Conservation (phyloP, 2,113 vertebrate species). For the Alligator sinensis region DNA sequence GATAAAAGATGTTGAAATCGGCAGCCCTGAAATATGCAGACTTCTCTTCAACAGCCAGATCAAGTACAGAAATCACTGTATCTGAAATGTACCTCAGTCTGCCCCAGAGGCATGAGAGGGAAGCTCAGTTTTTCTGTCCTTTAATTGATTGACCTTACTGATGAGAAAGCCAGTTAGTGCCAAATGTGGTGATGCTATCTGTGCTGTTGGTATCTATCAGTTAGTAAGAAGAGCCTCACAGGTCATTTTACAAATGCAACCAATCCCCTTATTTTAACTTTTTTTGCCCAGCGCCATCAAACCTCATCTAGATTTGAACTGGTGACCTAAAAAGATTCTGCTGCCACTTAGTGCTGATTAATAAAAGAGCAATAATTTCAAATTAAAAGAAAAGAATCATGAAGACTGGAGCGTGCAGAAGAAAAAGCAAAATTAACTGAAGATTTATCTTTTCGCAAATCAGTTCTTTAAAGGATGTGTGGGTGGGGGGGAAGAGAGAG, state of each 20-base stretch:
- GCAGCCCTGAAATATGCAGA: background rate
- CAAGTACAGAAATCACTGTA: background rate
- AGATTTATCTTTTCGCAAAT: background rate
- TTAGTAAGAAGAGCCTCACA: background rate
- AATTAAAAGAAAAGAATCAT: background rate
- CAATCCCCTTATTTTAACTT: background rate
- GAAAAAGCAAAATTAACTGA: background rate
- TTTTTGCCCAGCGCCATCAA: background rate
- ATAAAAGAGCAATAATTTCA: background rate
- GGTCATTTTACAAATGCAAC: background rate
- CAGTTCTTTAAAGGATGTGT: background rate
- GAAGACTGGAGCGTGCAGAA: background rate
- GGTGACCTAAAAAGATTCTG: background rate
- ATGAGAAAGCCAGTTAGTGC: background rate
- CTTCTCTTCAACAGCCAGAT: background rate
- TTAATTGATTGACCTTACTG: background rate
- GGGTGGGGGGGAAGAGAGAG: background rate
- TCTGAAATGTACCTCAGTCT: background rate
- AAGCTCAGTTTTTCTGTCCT: background rate
- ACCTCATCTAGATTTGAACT: background rate
- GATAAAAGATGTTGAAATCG: background rate
- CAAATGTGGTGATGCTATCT: background rate
- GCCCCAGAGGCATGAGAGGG: background rate
- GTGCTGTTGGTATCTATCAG: background rate
- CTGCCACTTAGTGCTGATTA: background rate